Evolutionary conservation across 2,888 invertebrate species (phyloP).

Genomic region (Lasius platythorax): DNA sequence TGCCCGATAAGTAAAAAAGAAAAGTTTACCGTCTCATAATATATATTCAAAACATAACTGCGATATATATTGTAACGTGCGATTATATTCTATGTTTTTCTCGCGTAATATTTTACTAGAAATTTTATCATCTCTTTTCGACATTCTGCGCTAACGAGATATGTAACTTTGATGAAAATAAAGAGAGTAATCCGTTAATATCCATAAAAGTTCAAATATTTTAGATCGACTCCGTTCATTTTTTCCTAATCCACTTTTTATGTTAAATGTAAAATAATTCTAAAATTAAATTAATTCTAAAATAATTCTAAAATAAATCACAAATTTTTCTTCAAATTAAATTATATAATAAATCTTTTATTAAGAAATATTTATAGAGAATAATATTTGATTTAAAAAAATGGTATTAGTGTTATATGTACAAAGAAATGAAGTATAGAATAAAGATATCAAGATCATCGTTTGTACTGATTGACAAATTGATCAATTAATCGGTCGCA

Average conservation of each 20-base stretch:
- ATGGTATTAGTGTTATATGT: background rate
- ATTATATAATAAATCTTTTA: background rate
- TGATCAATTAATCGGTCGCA: background rate
- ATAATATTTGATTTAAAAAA: background rate
- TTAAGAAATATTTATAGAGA: background rate
- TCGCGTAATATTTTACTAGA: background rate
- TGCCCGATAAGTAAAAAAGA: slow-evolving; percentile 51
- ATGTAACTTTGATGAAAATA: background rate
- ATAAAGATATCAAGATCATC: background rate
- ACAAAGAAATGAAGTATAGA: background rate
- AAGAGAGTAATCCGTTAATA: background rate
- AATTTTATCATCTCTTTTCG: background rate
- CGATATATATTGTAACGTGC: background rate
- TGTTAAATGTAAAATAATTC: background rate
- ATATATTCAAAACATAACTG: background rate
- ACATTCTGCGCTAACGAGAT: background rate
- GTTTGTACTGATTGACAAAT: background rate
- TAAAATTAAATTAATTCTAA: background rate
- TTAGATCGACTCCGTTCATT: background rate
- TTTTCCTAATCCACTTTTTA: background rate
- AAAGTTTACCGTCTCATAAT: background rate
- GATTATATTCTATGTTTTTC: background rate
- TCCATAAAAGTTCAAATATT: background rate
- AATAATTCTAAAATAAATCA: background rate
- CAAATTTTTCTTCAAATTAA: background rate